Base-by-base conservation (phyloP, 2,113 vertebrate species). In the Perca schrenkii region DNA sequence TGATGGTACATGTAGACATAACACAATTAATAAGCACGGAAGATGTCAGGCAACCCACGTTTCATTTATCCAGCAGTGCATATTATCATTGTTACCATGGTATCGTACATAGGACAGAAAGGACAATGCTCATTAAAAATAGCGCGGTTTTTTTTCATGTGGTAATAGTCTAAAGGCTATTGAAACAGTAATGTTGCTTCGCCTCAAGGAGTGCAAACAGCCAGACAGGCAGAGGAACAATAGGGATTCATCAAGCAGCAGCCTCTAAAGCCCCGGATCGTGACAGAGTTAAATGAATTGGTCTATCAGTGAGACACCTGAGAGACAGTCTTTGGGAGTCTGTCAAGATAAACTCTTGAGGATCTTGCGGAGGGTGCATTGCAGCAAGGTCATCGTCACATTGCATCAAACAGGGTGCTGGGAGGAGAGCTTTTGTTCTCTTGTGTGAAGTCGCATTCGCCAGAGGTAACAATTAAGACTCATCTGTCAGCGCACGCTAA, bases 391-490 rank as follows among this genome's bases (percentile, higher is more conserved):
- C 94, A 95, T 89, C 80, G 86, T 91, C 91, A 93, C 92, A 92
- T 93, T 93, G 93, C 93, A 93, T 94, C 91, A 94, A 93, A 88
- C 88, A 12, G 85, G 87, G 83, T 4, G 85, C 91, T 73, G 80
- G 77, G 88, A 92, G 91, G 86, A 73, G 69, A 65, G 88, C 88
- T 89, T 93, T 94, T 92, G 85, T 93, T 93, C 92, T 86, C 69
- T 49, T 53, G 46, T 94, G 92, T 93, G 92, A 93, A 93, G 88
- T 92, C 83, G 77, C 82, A 62, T 92, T 92, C 78, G 93, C 93
- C 93, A 91, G 88, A 81, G 92, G 93, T 93, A 91, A 94, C 94
- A 94, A 94, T 94, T 95, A 94, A 93, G 92, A 89, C 89, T 92
- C 90, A 87, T 93, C 90, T 92, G 85, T 93, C 93, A 93, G 90